A percentile compares a stretch with the other conserved stretches of the same genome.
Conservation (phyloP, 2,888 invertebrate genomes). For the Aromia moschata region DNA sequence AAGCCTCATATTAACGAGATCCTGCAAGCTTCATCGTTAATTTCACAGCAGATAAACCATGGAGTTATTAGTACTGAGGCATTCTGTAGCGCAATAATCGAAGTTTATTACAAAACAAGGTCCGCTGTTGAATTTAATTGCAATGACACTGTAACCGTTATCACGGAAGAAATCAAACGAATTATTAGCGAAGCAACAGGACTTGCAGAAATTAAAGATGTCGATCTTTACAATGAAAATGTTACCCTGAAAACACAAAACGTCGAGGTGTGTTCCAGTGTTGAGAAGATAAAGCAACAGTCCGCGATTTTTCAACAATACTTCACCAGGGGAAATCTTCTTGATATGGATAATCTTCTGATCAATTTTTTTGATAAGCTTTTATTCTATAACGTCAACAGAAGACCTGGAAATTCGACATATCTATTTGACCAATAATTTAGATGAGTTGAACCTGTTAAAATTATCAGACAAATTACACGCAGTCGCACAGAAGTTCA, state of each 20-base stretch:
- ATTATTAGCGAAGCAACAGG: constrained; percentile 28
- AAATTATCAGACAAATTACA: constrained; percentile 18
- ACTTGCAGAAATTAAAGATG: constrained; percentile 21
- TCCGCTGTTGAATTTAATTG: constrained; percentile 54
- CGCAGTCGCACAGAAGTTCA: neutral
- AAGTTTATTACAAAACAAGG: constrained; percentile 68
- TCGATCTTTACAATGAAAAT: constrained; percentile 49
- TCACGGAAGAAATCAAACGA: constrained; percentile 63
- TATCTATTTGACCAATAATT: constrained; percentile 35
- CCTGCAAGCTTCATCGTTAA: constrained; percentile 71
- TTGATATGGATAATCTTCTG: neutral
- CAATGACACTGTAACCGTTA: constrained; percentile 64
- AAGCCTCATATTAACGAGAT: constrained; percentile 72
- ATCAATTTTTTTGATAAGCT: constrained; percentile 54
- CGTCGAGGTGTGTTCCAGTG: constrained; percentile 65
- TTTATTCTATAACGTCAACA: constrained; percentile 59
- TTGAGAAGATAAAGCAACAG: constrained; percentile 68
- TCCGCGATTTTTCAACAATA: constrained; percentile 57
- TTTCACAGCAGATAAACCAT: constrained; percentile 71
- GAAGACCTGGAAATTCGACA: constrained; percentile 58
- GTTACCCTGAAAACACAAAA: constrained; percentile 61
- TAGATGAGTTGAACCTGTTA: neutral
- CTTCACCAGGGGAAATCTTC: constrained; percentile 4
- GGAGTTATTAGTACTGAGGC: constrained; percentile 67
- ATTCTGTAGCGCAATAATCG: constrained; percentile 68